Evolutionary conservation across 1,140 invertebrate genomes (phyloP).

Genomic region (Hirudo medicinalis): DNA sequence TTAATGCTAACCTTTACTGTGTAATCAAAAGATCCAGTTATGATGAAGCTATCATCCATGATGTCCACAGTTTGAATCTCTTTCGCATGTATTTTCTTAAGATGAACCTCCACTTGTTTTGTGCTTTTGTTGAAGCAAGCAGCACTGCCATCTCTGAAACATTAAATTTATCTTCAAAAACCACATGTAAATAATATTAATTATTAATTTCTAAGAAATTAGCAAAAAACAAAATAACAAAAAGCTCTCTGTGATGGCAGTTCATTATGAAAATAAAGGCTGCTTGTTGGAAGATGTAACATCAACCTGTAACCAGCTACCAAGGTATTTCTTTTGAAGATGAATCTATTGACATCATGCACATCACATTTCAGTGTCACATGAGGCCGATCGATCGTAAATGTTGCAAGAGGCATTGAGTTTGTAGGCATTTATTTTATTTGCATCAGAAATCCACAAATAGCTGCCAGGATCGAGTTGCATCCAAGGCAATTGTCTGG

Average conservation of each 20-base stretch:
- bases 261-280: too few species aligned
- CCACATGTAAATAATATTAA: neutral
- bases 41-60: neutral
- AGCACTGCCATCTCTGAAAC: conserved; percentile 6
- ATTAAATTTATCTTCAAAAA: neutral
- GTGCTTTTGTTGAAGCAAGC: neutral
- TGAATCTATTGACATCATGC: conserved; percentile 3
- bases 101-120: too few species aligned
- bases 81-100: neutral
- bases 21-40: neutral
- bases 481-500: too few species aligned
- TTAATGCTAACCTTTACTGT: neutral
- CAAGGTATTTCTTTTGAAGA: neutral
- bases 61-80: neutral
- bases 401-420: too few species aligned
- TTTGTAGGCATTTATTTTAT: too few species aligned
- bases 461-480: too few species aligned
- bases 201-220: too few species aligned
- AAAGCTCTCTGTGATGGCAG: too few species aligned
- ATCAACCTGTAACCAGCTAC: conserved; percentile 7
- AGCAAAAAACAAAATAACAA: too few species aligned
- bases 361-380: too few species aligned
- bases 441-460: too few species aligned
- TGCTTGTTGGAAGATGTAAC: neutral
- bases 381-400: too few species aligned